Conservation (phyloP, 1,140 invertebrate genomes). For the Branchinecta lynchi region DNA sequence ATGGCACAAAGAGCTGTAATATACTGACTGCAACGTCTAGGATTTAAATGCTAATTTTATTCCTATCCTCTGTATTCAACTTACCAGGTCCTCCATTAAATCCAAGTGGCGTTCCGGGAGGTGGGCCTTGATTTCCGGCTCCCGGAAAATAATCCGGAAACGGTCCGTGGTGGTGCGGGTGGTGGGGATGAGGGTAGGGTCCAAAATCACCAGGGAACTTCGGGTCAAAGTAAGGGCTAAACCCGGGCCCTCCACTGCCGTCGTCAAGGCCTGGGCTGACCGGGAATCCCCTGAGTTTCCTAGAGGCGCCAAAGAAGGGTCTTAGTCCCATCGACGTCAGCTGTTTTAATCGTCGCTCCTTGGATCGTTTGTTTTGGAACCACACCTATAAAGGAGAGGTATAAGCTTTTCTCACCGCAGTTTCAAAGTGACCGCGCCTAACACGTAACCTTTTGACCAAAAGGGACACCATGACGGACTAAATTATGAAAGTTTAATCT, state of each 20-base stretch:
- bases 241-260: conserved; percentile 50
- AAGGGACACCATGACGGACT: too few relatives aligned
- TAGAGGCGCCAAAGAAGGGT: conserved; percentile 70
- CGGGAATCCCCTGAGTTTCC: conserved; percentile 76
- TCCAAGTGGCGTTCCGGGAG: background rate
- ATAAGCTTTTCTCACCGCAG: too few relatives aligned
- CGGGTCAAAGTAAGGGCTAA: conserved; percentile 63
- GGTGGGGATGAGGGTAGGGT: background rate
- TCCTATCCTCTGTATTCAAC: background rate
- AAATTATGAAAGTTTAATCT: too few relatives aligned
- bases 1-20: too few relatives aligned
- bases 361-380: conserved; percentile 99
- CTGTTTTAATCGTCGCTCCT: conserved; percentile 83
- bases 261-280: conserved; percentile 57
- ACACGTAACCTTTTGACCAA: too few relatives aligned
- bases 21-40: too few relatives aligned
- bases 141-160: conserved; percentile 1
- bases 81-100: background rate
- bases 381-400: conserved; percentile 58
- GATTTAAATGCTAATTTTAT: too few relatives aligned
- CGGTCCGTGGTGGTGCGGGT: background rate
- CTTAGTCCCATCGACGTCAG: conserved; percentile 78
- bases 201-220: conserved; percentile 60
- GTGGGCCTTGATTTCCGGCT: background rate
- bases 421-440: too few relatives aligned